Evolutionary conservation across 37 sponge, comb jelly and placozoan species (phyloP), one percentile per base, ranked within the genome.

Genomic region (Beroe forskalii): DNA sequence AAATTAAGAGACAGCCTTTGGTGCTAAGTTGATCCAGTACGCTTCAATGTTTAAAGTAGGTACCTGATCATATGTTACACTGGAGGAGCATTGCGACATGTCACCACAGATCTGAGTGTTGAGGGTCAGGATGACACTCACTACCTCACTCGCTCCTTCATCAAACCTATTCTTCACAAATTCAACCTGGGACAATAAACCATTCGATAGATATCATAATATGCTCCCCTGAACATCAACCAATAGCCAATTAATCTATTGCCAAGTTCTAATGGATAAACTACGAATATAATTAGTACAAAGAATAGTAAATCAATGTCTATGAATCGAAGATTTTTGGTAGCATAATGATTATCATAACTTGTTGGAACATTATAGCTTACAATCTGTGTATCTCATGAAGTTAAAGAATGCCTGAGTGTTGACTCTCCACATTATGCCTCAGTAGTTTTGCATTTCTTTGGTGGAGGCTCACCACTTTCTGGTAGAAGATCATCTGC

Each of bases 81-180:
- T 44, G 25, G 86, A 80, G n/a, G 86, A 80, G 17, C 44, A 41
- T 48, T 80, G 86, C 1, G 86, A 41, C 86, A 80, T 80, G 86
- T 80, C 86, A 30, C 86, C 86, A 41, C 35, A 32, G 3, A 80
- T 41, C 55, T 80, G 86, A 37, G 40, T 80, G 27, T 80, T 43
- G 27, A 44, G 44, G 40, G 40, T 19, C 55, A 80, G 55, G 22
- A 80, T 80, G 19, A 80, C 86, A 17, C 55, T 44, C 1, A 80
- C 86, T 33, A 80, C 86, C 27, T 80, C 86, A 23, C 86, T 37
- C 27, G 86, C 86, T 80, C 86, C 86, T 44, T 80, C 86, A 44
- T 80, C 86, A 44, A 80, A 44, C 86, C 86, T 80, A 25, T 80
- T 80, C 86, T 44, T 80, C 2, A 80, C 35, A 43, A 80, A 80